These are phyloP conservation scores for Cantharis flavilabris DNA, from an alignment of 2,888 invertebrate genomes.

Conservation along the genomic window DNA sequence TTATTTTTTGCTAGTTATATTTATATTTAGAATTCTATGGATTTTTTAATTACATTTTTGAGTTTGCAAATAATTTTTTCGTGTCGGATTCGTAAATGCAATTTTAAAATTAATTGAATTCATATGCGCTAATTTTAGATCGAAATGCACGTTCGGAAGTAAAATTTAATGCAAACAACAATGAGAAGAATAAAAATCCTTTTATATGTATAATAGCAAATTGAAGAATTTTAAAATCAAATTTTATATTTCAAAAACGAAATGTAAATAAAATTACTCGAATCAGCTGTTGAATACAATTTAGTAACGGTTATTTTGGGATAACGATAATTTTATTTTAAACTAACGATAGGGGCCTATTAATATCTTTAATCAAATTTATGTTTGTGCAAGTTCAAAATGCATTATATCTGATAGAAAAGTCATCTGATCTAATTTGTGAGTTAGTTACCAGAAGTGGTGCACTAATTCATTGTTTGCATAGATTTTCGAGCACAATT, in stretches of 20 bases:
- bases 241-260: not conserved
- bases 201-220: not conserved
- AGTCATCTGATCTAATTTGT: constrained; percentile 15
- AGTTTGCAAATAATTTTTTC: constrained; percentile 12
- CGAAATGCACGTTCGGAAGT: not conserved
- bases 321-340: constrained; percentile 21
- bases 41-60: constrained; percentile 27
- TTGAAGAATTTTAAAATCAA: not conserved
- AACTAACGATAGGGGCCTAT: constrained; percentile 22
- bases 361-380: constrained; percentile 20
- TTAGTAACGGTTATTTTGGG: constrained; percentile 10
- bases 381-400: constrained; percentile 10
- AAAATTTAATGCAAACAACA: not conserved
- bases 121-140: not conserved
- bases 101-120: not conserved
- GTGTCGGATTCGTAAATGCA: not conserved
- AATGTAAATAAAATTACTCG: not conserved
- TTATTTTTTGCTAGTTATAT: constrained; percentile 23
- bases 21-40: constrained; percentile 36
- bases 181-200: not conserved
- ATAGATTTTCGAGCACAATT: constrained; percentile 25
- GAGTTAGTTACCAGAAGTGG: constrained; percentile 13
- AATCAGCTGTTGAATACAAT: constrained; percentile 20
- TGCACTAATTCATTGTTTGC: constrained; percentile 23
- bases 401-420: constrained; percentile 15